phyloP scores from a whole-genome alignment of 2,797 vertebrate genomes.

The Enteromius viviparus region DNA sequence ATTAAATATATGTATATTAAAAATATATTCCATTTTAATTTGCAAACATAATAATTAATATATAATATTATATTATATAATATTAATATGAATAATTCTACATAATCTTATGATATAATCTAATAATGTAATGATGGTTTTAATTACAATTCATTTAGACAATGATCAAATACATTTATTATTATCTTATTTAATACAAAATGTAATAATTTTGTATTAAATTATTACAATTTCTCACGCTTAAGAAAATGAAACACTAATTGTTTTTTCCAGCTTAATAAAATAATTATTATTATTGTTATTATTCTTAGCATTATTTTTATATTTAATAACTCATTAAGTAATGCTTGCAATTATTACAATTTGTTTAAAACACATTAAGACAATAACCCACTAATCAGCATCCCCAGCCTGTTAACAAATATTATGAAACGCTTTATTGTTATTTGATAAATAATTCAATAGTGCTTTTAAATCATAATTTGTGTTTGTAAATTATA shows the following conservation, averaged over 20 bases:
- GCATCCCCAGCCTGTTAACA: not conserved
- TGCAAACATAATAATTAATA: not conserved
- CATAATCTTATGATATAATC: too few relatives aligned
- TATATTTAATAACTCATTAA: not conserved
- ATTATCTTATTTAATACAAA: not conserved
- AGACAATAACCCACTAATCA: not conserved
- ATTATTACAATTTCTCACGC: too few relatives aligned
- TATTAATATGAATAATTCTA: not conserved
- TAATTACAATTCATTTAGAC: slow-evolving; percentile 10
- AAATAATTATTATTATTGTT: too few relatives aligned
- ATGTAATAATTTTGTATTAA: too few relatives aligned
- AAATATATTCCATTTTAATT: not conserved
- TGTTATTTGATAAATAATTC: not conserved
- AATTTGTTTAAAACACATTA: not conserved
- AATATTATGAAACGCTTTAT: not conserved
- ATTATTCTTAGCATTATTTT: not conserved
- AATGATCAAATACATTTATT: not conserved
- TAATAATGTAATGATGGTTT: not conserved
- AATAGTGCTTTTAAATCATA: not conserved
- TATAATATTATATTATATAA: too few relatives aligned
- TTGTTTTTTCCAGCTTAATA: too few relatives aligned
- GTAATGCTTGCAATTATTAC: not conserved
- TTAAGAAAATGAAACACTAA: too few relatives aligned
- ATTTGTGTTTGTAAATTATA: too few relatives aligned
- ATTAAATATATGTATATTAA: not conserved